These are phyloP conservation scores for Bombus fervidus DNA, from an alignment of 1,140 invertebrate species.

Conservation along the genomic window DNA sequence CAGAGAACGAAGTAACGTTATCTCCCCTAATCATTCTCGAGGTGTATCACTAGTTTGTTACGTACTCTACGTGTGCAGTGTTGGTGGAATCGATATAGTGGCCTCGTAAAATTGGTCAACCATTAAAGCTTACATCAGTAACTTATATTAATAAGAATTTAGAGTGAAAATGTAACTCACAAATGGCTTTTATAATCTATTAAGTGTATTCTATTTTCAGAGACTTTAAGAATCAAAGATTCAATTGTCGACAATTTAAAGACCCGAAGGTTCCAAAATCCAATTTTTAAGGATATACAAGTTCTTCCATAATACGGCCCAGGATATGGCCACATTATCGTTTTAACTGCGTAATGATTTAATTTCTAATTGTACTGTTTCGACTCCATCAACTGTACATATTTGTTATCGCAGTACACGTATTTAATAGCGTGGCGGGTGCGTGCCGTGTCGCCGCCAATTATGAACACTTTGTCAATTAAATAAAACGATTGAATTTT, in stretches of 20 bases:
- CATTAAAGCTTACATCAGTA: background rate
- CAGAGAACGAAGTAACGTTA: constrained; percentile 45
- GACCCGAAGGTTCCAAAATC: background rate
- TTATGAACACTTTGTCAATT: constrained; percentile 83
- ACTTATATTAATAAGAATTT: background rate
- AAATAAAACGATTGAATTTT: constrained; percentile 82
- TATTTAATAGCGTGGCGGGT: constrained; percentile 60
- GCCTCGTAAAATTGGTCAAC: background rate
- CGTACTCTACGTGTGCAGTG: constrained; percentile 73
- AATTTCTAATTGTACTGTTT: background rate
- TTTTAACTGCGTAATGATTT: background rate
- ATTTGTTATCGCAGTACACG: constrained; percentile 78
- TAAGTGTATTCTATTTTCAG: too few species aligned
- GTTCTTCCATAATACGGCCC: background rate
- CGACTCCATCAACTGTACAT: constrained; percentile 67
- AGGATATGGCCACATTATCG: background rate
- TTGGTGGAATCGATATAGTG: background rate
- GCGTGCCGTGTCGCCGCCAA: constrained; percentile 76
- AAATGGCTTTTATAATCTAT: too few species aligned
- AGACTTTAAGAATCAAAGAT: too few species aligned
- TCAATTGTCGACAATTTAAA: too few species aligned
- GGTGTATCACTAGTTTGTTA: constrained; percentile 82
- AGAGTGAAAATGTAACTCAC: too few species aligned
- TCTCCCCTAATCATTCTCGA: constrained; percentile 70
- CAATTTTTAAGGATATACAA: background rate